Conservation (phyloP, 2,888 invertebrate species). For the Cantharis lateralis region DNA sequence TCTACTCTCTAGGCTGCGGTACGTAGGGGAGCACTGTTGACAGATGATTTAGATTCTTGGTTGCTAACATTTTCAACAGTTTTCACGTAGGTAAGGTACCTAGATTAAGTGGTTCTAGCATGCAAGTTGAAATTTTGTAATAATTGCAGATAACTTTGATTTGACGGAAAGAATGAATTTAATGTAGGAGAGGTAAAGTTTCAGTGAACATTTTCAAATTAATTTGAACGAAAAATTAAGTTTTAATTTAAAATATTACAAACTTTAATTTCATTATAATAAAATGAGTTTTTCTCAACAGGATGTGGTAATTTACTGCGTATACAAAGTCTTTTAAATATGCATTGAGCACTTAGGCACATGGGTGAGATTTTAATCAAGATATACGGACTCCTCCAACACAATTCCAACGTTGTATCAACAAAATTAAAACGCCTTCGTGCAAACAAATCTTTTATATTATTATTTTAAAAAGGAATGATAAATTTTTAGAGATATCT, state of each 20-base stretch:
- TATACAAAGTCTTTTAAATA: neutral
- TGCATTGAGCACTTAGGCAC: neutral
- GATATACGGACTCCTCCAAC: neutral
- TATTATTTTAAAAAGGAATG: neutral
- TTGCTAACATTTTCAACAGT: neutral
- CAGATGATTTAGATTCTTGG: neutral
- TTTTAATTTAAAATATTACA: neutral
- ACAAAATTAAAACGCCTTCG: neutral
- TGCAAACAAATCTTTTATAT: neutral
- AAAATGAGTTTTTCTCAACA: neutral
- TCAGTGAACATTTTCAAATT: neutral
- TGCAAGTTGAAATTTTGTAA: neutral
- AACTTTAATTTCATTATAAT: neutral
- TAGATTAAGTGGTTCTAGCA: neutral
- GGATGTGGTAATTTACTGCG: neutral
- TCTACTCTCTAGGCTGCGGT: neutral
- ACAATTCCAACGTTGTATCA: neutral
- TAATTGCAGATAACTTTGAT: too few species aligned
- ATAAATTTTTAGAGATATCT: neutral
- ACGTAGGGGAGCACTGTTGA: neutral
- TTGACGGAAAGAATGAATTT: too few species aligned
- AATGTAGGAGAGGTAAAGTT: neutral
- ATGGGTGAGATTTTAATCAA: neutral
- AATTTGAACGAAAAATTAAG: neutral
- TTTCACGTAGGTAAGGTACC: neutral